phyloP scores from a whole-genome alignment of 2,888 invertebrate genomes.

The Physocephala rufipes region DNA sequence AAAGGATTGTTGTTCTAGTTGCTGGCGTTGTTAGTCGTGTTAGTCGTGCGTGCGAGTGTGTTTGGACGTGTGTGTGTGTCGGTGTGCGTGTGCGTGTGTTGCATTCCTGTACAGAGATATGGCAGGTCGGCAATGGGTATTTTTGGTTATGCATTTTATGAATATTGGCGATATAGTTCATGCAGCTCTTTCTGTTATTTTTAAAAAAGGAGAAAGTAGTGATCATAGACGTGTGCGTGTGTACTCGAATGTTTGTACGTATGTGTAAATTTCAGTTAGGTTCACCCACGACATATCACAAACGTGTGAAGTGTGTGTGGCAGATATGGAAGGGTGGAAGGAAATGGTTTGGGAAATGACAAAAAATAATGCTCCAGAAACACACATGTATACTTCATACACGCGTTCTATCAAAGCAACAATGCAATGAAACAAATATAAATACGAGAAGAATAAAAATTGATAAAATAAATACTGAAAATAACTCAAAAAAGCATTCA shows the following conservation, averaged over 20 bases:
- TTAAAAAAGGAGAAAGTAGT: neutral
- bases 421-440: neutral
- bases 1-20: neutral
- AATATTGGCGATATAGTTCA: neutral
- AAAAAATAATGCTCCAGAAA: neutral
- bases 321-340: too few species aligned
- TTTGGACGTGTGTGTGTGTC: conserved; percentile 15
- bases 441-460: neutral
- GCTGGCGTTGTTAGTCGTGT: too few species aligned
- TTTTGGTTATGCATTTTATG: too few species aligned
- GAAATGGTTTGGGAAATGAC: too few species aligned
- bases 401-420: neutral
- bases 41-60: too few species aligned
- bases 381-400: neutral
- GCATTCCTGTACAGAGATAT: too few species aligned
- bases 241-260: neutral
- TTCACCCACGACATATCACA: too few species aligned
- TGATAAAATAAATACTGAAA: neutral
- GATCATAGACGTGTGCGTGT: neutral
- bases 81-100: too few species aligned
- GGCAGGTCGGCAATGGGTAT: too few species aligned
- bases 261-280: too few species aligned
- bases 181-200: neutral
- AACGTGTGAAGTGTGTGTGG: too few species aligned
- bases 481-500: neutral